Percentiles rank a stretch among this genome's conserved stretches.
Conservation (phyloP, 2,888 invertebrate genomes). For the Pinctada fucata region DNA sequence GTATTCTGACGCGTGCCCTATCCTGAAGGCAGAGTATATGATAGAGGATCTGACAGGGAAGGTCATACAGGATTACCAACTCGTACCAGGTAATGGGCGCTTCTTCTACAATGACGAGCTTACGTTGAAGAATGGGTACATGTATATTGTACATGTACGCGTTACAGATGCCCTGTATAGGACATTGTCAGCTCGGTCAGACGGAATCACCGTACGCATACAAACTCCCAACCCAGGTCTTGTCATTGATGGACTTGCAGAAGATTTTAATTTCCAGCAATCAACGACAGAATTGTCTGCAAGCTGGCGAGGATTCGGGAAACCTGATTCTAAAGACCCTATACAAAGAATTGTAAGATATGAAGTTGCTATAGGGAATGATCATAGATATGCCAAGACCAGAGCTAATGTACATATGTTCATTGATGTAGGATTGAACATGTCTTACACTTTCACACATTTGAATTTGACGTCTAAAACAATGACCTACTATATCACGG, state of each 20-base stretch:
- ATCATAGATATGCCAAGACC: conserved; percentile 56
- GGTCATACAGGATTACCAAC: conserved; percentile 41
- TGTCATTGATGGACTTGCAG: conserved; percentile 57
- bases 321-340: conserved; percentile 40
- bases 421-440: conserved; percentile 61
- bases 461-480: conserved; percentile 56
- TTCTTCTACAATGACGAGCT: conserved; percentile 57
- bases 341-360: conserved; percentile 56
- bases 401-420: conserved; percentile 60
- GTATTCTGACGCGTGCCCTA: conserved; percentile 58
- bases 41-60: conserved; percentile 53
- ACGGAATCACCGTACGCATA: conserved; percentile 59
- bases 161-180: conserved; percentile 51
- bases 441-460: conserved; percentile 53
- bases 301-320: conserved; percentile 64
- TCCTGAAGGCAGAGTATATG: conserved; percentile 52
- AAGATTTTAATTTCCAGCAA: conserved; percentile 57
- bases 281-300: conserved; percentile 49
- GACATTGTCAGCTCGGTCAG: conserved; percentile 48
- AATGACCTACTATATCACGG: conserved; percentile 62
- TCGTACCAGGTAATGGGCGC: conserved; percentile 34
- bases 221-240: conserved; percentile 58
- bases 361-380: conserved; percentile 65
- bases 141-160: conserved; percentile 53
- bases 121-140: conserved; percentile 52